These are phyloP conservation scores for Scrobipalpa costella DNA, from an alignment of 2,888 invertebrate species.

Conservation along the genomic window DNA sequence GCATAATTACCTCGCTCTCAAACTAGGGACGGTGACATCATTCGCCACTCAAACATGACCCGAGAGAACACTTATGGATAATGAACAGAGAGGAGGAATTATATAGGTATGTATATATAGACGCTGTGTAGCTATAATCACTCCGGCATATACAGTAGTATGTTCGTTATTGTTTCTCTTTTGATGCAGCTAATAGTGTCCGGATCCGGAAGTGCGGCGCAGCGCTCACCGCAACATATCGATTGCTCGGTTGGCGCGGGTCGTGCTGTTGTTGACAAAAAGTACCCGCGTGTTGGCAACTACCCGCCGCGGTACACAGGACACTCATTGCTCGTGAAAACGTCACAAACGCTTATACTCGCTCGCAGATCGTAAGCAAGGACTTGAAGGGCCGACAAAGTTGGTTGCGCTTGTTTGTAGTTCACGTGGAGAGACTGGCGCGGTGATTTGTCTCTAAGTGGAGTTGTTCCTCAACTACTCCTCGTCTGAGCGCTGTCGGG, in stretches of 20 bases:
- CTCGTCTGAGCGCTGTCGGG: neutral
- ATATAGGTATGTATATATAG: neutral
- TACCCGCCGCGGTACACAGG: neutral
- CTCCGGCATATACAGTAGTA: neutral
- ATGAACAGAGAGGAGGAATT: neutral
- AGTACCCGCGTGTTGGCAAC: neutral
- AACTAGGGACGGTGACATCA: conserved; percentile 2
- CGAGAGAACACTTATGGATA: conserved; percentile 5
- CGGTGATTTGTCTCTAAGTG: neutral
- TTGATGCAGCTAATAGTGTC: neutral
- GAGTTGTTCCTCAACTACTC: neutral
- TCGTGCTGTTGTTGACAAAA: neutral
- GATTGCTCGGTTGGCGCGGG: neutral
- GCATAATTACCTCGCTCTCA: conserved; percentile 14
- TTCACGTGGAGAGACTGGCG: neutral
- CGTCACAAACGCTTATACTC: neutral
- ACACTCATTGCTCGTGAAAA: too few species aligned
- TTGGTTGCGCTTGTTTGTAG: neutral
- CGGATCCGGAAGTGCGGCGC: neutral
- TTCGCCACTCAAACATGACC: neutral
- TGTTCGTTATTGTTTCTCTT: neutral
- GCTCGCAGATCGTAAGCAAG: neutral
- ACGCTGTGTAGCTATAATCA: neutral
- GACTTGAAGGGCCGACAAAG: neutral
- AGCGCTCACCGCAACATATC: conserved; percentile 15